These are phyloP conservation scores for Arizona elegans DNA, from an alignment of 2,113 vertebrate species.

Conservation along the genomic window DNA sequence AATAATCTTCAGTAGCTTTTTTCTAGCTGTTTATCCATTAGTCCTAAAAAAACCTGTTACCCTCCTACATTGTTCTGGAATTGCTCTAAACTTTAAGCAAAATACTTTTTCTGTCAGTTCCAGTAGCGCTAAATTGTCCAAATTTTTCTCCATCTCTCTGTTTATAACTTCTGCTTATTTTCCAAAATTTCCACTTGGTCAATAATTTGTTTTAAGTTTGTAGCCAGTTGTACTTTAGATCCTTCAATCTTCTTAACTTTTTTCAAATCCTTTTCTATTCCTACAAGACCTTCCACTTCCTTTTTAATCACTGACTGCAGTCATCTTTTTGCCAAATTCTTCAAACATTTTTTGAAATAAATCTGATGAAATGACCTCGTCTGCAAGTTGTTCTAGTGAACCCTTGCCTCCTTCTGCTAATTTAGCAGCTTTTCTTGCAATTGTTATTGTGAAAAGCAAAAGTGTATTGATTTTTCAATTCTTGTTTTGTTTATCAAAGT, in stretches of 20 bases:
- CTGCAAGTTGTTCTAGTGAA: not conserved
- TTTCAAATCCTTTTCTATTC: not conserved
- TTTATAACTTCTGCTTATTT: not conserved
- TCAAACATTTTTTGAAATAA: not conserved
- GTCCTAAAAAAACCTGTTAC: not conserved
- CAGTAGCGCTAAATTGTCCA: not conserved
- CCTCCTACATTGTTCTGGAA: not conserved
- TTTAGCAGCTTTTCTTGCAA: not conserved
- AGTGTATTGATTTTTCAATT: not conserved
- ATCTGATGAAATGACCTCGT: not conserved
- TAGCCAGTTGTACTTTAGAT: not conserved
- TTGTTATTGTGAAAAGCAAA: not conserved
- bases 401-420: not conserved
- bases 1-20: not conserved
- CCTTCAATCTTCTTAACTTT: not conserved
- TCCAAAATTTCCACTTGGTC: not conserved
- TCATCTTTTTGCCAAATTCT: not conserved
- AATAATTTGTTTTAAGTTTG: not conserved
- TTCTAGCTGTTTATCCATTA: not conserved
- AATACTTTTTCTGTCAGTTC: not conserved
- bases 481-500: not conserved
- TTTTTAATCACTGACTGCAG: not conserved
- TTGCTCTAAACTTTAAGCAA: not conserved
- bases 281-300: not conserved
- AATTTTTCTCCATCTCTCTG: not conserved